Percentiles rank a stretch among this genome's conserved stretches.
Evolutionary conservation across 2,113 vertebrate species (phyloP).

Genomic region (Melanocharis versteri): DNA sequence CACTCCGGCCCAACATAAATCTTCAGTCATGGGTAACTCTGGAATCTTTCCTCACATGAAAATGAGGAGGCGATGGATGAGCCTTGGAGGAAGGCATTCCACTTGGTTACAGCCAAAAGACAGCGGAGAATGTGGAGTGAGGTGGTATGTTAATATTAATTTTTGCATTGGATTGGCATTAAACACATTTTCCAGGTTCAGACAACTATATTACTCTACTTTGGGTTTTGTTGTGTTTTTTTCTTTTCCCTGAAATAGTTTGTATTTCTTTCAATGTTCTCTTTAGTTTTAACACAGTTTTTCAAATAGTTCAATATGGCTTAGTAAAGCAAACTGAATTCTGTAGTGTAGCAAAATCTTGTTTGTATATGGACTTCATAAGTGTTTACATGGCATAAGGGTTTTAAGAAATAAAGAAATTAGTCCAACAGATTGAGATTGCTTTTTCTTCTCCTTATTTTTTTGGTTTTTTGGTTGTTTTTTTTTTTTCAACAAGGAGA

Average conservation of each 20-base stretch:
- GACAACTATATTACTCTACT: background rate
- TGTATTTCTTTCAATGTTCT: background rate
- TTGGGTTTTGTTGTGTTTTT: accelerated
- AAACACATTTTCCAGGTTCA: background rate
- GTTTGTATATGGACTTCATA: background rate
- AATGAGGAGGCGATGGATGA: background rate
- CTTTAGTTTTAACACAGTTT: background rate
- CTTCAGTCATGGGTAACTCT: background rate
- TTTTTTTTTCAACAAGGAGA: background rate
- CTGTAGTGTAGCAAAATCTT: background rate
- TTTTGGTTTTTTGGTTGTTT: accelerated
- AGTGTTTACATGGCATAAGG: background rate
- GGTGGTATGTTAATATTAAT: background rate
- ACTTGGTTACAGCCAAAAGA: background rate
- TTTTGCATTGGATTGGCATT: background rate
- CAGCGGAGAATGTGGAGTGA: background rate
- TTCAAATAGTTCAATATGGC: background rate
- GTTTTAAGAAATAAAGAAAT: background rate
- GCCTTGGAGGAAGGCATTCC: background rate
- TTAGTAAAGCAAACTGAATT: background rate
- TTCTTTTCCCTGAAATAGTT: background rate
- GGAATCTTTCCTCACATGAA: background rate
- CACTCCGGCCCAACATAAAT: background rate
- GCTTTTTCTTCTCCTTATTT: background rate
- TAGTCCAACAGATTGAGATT: background rate